Evolutionary conservation across 2,797 vertebrate species (phyloP).

Genomic region (Odontamblyopus lacepedii): DNA sequence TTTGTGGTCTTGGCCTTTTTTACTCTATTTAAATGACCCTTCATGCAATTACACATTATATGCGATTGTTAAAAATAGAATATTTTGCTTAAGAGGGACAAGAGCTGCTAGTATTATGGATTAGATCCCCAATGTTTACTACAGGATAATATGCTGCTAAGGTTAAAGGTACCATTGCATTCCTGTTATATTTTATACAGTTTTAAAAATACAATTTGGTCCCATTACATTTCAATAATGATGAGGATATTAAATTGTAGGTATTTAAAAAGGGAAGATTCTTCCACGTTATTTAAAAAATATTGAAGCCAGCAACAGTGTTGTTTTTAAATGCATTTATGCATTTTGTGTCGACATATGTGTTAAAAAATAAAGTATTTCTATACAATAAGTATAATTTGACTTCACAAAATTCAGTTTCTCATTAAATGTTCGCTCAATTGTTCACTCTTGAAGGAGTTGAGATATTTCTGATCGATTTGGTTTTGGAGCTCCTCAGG

Average conservation of each 20-base stretch:
- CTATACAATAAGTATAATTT: neutral
- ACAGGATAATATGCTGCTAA: conserved; percentile 36
- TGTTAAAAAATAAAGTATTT: conserved; percentile 14
- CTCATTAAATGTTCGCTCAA: conserved; percentile 12
- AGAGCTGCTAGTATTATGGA: conserved; percentile 8
- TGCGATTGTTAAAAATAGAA: conserved; percentile 9
- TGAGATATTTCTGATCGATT: conserved; percentile 72
- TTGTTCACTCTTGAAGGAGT: conserved; percentile 59
- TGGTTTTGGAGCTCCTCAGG: conserved; percentile 75
- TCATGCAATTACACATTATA: conserved; percentile 24
- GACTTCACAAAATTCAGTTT: neutral
- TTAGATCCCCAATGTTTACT: conserved; percentile 6
- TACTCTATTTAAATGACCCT: conserved; percentile 26
- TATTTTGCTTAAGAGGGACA: conserved; percentile 37
- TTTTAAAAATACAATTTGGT: neutral
- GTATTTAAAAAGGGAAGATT: conserved; percentile 16
- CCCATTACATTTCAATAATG: neutral
- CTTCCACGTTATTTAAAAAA: neutral
- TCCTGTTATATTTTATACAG: neutral
- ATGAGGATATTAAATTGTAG: neutral
- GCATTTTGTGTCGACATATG: conserved; percentile 4
- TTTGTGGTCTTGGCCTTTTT: conserved; percentile 45
- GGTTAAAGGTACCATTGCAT: conserved; percentile 4
- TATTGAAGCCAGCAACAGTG: conserved; percentile 5
- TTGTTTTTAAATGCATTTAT: neutral